These are phyloP conservation scores for Aphelenchoides fujianensis DNA, from an alignment of 1,140 invertebrate genomes.

Conservation along the genomic window DNA sequence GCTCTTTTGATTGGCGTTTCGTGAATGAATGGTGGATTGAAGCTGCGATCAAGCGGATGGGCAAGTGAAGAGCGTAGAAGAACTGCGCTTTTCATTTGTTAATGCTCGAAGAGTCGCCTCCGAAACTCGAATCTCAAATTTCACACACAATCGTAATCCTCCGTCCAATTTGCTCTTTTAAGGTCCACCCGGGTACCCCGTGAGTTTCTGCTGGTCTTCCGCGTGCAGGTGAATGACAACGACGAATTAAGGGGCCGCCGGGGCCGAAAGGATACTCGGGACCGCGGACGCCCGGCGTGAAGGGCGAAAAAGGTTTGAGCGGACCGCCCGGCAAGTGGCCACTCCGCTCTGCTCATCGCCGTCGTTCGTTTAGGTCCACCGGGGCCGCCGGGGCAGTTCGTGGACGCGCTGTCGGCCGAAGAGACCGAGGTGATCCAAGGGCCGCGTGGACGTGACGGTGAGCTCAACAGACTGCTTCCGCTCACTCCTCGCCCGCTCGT, in stretches of 20 bases:
- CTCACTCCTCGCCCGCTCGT: too few relatives aligned
- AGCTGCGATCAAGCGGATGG: too few relatives aligned
- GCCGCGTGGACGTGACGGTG: constrained; percentile 38
- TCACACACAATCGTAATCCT: too few relatives aligned
- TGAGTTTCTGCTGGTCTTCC: constrained; percentile 1
- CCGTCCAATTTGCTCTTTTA: constrained; percentile 20
- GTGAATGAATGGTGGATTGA: too few relatives aligned
- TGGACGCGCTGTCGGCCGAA: constrained; percentile 35
- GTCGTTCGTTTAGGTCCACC: constrained; percentile 37
- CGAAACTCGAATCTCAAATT: too few relatives aligned
- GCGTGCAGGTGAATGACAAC: constrained; percentile 36
- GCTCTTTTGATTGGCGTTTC: too few relatives aligned
- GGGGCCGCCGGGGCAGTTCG: constrained; percentile 53
- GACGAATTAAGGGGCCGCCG: constrained; percentile 54
- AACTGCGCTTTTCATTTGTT: too few relatives aligned
- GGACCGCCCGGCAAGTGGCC: constrained; percentile 28
- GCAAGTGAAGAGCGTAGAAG: too few relatives aligned
- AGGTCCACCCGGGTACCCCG: constrained; percentile 1
- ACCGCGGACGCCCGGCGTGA: constrained; percentile 55
- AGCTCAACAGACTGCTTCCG: too few relatives aligned
- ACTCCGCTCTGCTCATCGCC: background rate
- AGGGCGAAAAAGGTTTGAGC: constrained; percentile 58
- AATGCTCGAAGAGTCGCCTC: too few relatives aligned
- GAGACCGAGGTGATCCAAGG: constrained; percentile 61
- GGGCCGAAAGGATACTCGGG: constrained; percentile 58